Percentiles rank a stretch among this genome's conserved stretches.
Evolutionary conservation across 1,140 invertebrate species (phyloP).

Genomic region (Ptiloglossa arizonensis): DNA sequence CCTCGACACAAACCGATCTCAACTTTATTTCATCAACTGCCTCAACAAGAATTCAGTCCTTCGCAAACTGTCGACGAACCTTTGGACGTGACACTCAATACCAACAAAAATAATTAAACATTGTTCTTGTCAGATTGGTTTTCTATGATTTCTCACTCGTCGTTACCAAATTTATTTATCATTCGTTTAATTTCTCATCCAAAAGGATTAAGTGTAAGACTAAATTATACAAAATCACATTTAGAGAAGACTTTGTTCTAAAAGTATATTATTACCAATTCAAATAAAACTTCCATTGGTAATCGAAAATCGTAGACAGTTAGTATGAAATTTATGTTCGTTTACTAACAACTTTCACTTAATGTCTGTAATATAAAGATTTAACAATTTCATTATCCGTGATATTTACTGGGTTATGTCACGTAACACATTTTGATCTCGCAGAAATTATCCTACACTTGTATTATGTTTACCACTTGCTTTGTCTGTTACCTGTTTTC

Average conservation of each 20-base stretch:
- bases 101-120: conserved; percentile 71
- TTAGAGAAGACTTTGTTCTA: not conserved
- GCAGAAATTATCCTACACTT: not conserved
- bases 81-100: conserved; percentile 78
- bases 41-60: conserved; percentile 71
- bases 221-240: not conserved
- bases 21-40: conserved; percentile 74
- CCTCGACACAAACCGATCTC: conserved; percentile 70
- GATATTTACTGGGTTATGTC: not conserved
- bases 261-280: not conserved
- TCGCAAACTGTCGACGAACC: conserved; percentile 75
- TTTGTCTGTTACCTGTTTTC: not conserved
- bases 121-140: not conserved
- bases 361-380: not conserved
- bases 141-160: not conserved
- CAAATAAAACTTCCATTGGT: conserved; percentile 3
- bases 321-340: not conserved
- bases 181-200: not conserved
- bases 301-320: not conserved
- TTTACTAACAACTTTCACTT: not conserved
- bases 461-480: not conserved
- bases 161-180: not conserved
- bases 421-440: not conserved
- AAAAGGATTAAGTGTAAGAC: not conserved
- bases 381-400: not conserved